Evolutionary conservation across 2,113 vertebrate species (phyloP), one percentile per base, ranked within the genome.

Genomic region (Larimichthys crocea): DNA sequence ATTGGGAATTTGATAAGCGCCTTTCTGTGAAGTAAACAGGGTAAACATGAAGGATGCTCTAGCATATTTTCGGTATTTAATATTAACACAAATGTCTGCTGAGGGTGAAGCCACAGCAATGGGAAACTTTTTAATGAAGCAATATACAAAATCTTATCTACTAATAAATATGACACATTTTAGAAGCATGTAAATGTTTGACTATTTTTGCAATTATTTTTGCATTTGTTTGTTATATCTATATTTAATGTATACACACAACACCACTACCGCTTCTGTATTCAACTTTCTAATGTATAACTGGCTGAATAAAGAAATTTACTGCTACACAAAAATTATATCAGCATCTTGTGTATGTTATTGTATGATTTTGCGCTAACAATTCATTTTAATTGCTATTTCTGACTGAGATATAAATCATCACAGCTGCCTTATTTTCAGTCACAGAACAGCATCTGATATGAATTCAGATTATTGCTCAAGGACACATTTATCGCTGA

Each of bases 281-380:
- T 42, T 48, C 60, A 15, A 46, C 29, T 5, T 5, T 3, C 14
- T 62, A 48, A 55, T 9, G 7, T 40, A 2, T 50, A 59, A 56
- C 48, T 48, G 6, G 1, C 56, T 80, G 17, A 81, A 86, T 72
- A 81, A 90, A 90, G 3, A 10, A 55, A 26, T 44, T 42, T 46
- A 46, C 20, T 26, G 0, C 44, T n/a, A 29, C 46, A 40, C 35
- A 35, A 1, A 35, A 35, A 35, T 35, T 35, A 11, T 49, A 73
- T 40, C 3, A 48, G 20, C 0, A 50, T 14, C 5, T 26, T 6
- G 8, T 53, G 14, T 46, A 31, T 50, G 10, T 26, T 24, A 4
- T 60, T 31, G 0, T 70, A 22, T 17, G 29, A 31, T 42, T 57
- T 26, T 52, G 19, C 6, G 5, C 48, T 2, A 75, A 69, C 8